Evolutionary conservation across 1,140 invertebrate species (phyloP).

Genomic region (Littorina saxatilis): DNA sequence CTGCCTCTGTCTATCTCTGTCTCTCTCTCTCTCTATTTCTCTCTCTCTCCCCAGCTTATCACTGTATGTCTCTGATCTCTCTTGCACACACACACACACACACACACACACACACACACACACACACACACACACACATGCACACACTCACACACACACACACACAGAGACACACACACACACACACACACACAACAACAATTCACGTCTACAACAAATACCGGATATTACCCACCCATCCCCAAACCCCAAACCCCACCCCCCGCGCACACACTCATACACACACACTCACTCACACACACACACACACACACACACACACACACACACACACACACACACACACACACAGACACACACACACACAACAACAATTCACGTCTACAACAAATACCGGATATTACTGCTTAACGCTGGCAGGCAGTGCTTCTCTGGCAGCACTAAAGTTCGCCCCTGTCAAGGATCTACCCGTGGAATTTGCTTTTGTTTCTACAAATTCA

Average conservation of each 20-base stretch:
- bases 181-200: neutral
- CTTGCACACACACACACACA: neutral
- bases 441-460: too few relatives aligned
- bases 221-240: neutral
- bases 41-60: neutral
- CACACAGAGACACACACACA: neutral
- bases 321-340: too few relatives aligned
- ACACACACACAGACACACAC: too few relatives aligned
- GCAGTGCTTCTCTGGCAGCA: too few relatives aligned
- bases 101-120: neutral
- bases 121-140: neutral
- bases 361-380: too few relatives aligned
- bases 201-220: neutral
- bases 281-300: too few relatives aligned
- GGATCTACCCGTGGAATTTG: too few relatives aligned
- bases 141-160: neutral
- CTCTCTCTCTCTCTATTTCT: conserved; percentile 11
- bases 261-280: neutral
- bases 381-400: too few relatives aligned
- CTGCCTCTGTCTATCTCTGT: neutral
- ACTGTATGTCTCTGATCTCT: too few relatives aligned
- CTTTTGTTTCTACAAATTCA: too few relatives aligned
- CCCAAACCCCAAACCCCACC: neutral
- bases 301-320: too few relatives aligned
- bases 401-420: too few relatives aligned